Conservation (phyloP, 2,113 vertebrate species). For the Aptenodytes patagonicus region DNA sequence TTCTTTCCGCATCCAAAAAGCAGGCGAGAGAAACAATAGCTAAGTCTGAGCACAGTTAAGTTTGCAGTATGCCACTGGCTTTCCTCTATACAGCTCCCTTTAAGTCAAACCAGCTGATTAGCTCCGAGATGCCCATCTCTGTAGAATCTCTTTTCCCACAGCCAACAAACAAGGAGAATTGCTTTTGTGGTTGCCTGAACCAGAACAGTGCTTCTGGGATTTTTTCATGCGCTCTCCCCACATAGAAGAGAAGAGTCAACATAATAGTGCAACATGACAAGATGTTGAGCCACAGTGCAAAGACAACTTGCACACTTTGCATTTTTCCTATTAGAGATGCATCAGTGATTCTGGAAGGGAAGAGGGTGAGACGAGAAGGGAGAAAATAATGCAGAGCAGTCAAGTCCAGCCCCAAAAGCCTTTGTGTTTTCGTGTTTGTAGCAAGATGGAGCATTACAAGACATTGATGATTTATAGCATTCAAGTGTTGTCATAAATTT, state of each 20-base stretch:
- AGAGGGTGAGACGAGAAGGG: not conserved
- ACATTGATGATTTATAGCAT: not conserved
- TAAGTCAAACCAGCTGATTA: slow-evolving; percentile 16
- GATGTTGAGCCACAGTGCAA: not conserved
- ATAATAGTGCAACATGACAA: slow-evolving; percentile 9
- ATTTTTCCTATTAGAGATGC: slow-evolving; percentile 35
- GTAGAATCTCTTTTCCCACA: not conserved
- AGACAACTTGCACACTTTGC: slow-evolving; percentile 9
- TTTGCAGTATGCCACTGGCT: not conserved
- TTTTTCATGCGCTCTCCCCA: not conserved
- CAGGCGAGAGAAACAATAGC: not conserved
- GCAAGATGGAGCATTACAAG: not conserved
- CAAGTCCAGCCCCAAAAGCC: not conserved
- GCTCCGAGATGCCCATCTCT: not conserved
- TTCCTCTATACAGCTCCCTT: not conserved
- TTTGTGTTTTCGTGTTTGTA: not conserved
- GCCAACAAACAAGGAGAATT: not conserved
- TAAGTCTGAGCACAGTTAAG: not conserved
- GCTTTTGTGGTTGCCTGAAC: not conserved
- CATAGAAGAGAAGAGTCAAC: slow-evolving; percentile 1
- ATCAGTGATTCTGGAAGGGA: not conserved
- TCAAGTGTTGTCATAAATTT: not conserved
- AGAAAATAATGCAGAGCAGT: not conserved
- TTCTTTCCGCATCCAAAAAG: not conserved
- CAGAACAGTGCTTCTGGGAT: slow-evolving; percentile 11